Conservation (phyloP, 2,113 vertebrate species). For the Oreochromis tanganicae region DNA sequence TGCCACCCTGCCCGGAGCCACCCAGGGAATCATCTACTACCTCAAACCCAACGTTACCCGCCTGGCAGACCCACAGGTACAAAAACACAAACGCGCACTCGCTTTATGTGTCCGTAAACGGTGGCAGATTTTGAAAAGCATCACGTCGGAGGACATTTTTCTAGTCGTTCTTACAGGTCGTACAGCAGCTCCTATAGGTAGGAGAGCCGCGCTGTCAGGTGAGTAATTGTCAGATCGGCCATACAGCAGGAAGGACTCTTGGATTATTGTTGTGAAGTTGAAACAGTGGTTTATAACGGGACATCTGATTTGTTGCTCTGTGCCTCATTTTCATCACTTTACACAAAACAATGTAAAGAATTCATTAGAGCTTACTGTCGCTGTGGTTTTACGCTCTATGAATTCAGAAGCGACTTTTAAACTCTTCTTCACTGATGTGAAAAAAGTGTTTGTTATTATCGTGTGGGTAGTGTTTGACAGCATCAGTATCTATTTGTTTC, state of each 20-base stretch:
- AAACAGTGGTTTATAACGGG: neutral
- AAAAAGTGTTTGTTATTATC: neutral
- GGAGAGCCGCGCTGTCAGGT: neutral
- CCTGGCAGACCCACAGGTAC: conserved; percentile 86
- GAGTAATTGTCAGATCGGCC: neutral
- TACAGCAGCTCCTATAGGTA: neutral
- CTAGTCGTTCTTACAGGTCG: neutral
- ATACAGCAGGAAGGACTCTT: neutral
- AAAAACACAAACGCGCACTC: neutral
- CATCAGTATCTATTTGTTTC: neutral
- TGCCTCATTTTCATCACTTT: neutral
- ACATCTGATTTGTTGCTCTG: neutral
- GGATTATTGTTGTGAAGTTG: neutral
- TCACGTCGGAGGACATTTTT: neutral
- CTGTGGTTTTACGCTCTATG: neutral
- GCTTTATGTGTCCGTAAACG: neutral
- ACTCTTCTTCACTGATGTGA: neutral
- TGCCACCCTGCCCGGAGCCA: conserved; percentile 82
- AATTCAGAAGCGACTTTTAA: neutral
- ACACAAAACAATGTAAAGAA: neutral
- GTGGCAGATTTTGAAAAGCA: neutral
- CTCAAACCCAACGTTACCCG: conserved; percentile 82
- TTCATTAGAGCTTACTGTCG: neutral
- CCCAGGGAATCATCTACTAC: conserved; percentile 85
- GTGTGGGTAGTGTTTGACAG: fast-evolving